A percentile compares a stretch with the other conserved stretches of the same genome.
These are phyloP conservation scores for Nipponacmea schrenckii DNA, from an alignment of 2,888 invertebrate genomes.

Conservation along the genomic window DNA sequence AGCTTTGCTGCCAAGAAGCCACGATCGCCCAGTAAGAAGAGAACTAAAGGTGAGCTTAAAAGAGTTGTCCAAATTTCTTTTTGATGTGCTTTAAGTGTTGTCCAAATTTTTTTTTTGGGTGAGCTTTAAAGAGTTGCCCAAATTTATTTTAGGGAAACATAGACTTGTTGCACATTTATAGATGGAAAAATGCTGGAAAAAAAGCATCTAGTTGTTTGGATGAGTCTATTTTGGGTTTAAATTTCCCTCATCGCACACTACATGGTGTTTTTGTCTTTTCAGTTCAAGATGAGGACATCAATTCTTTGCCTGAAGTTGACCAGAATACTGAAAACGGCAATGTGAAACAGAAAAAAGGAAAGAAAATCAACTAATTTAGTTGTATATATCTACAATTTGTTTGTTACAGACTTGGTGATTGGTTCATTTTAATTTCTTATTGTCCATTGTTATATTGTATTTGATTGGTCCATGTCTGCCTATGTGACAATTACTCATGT, in stretches of 20 bases:
- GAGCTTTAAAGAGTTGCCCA: no score
- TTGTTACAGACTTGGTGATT: neutral
- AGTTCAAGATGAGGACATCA: slow-evolving; percentile 79
- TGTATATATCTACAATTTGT: neutral
- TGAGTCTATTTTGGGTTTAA: no score
- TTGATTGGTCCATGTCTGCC: no score
- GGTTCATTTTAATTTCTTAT: slow-evolving; percentile 5
- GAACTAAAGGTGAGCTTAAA: slow-evolving; percentile 74
- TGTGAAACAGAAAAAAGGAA: slow-evolving; percentile 19
- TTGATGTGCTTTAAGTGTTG: no score
- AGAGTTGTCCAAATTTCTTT: neutral
- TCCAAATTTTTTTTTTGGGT: no score
- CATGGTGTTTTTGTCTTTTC: slow-evolving; percentile 68
- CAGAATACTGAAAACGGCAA: slow-evolving; percentile 57
- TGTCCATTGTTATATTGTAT: no score
- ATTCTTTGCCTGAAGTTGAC: slow-evolving; percentile 86
- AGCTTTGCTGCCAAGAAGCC: slow-evolving; percentile 38
- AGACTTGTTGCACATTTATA: no score
- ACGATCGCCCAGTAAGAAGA: slow-evolving; percentile 75
- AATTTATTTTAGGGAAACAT: no score
- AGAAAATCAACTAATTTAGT: neutral
- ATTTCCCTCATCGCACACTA: no score
- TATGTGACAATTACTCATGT: no score
- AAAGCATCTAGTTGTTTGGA: no score
- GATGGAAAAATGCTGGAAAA: no score